Conservation (phyloP, 2,797 vertebrate species). For the Onychomys torridus region DNA sequence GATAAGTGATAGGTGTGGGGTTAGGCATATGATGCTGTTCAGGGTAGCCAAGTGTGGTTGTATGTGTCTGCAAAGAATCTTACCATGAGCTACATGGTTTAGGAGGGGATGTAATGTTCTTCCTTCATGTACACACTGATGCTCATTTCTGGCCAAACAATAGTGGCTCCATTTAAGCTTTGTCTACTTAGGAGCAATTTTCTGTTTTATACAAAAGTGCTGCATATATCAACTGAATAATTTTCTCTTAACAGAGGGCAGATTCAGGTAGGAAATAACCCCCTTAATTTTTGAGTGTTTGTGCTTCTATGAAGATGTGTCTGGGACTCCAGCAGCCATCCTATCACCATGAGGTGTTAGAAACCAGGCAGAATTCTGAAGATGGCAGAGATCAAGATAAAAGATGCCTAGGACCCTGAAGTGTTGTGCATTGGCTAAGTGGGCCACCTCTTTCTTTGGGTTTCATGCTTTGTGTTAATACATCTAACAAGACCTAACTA, state of each 20-base stretch:
- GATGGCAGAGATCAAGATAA: background rate
- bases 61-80: background rate
- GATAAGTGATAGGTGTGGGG: fast-evolving
- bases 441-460: too few species aligned
- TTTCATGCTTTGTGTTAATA: background rate
- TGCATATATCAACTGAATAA: background rate
- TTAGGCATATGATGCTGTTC: background rate
- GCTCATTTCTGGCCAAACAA: too few species aligned
- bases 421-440: background rate
- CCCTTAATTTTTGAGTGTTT: background rate
- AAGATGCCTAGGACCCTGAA: too few species aligned
- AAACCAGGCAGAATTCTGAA: background rate
- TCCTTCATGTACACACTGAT: background rate
- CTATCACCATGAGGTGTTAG: background rate
- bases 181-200: too few species aligned
- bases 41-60: background rate
- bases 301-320: background rate
- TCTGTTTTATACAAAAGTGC: background rate
- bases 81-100: background rate
- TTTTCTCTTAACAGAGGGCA: background rate
- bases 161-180: background rate
- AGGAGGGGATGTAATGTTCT: background rate
- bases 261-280: background rate
- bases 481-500: background rate
- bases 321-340: background rate